phyloP scores from a whole-genome alignment of 2,888 invertebrate species.

The Eupithecia subumbrata region DNA sequence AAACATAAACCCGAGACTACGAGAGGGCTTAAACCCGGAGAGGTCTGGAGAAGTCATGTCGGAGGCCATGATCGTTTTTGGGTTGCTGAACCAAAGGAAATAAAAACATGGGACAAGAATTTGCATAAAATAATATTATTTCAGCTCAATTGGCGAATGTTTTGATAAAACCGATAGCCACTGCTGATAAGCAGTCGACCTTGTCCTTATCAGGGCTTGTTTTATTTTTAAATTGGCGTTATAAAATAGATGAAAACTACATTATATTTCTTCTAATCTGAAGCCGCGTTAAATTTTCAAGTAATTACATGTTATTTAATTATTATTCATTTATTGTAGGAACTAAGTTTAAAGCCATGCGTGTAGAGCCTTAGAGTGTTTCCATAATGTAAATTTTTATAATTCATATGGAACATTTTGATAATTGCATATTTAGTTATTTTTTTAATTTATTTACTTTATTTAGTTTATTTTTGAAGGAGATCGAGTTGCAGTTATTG shows the following conservation, averaged over 20 bases:
- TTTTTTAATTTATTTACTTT: too few species aligned
- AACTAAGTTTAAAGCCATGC: not conserved
- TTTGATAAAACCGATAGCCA: slow-evolving; percentile 38
- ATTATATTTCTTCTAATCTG: not conserved
- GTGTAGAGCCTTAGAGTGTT: not conserved
- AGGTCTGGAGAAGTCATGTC: not conserved
- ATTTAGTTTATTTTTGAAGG: too few species aligned
- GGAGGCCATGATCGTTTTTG: not conserved
- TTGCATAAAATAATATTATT: slow-evolving; percentile 23
- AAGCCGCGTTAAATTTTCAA: not conserved
- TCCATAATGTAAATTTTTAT: too few species aligned
- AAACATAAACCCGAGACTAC: not conserved
- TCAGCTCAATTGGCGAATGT: slow-evolving; percentile 31
- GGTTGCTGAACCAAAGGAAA: not conserved
- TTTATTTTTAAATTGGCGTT: slow-evolving; percentile 12
- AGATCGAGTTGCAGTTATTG: too few species aligned
- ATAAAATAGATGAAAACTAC: not conserved
- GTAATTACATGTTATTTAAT: not conserved
- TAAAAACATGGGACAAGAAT: not conserved
- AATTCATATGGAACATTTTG: not conserved
- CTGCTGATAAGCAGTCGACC: slow-evolving; percentile 42
- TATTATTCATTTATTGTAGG: not conserved
- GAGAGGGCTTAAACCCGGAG: not conserved
- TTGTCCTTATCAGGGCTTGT: slow-evolving; percentile 33
- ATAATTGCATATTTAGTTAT: too few species aligned